A percentile compares a stretch with the other conserved stretches of the same genome.
Conservation (phyloP, 2,113 vertebrate species). For the rat (Rattus norvegicus) region GRCr8 NC_086039.1:62404501-62405000, state of each 20-base stretch:
- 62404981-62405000: neutral
- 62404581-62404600: too few species aligned
- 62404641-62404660: too few species aligned
- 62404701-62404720: too few species aligned
- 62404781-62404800: conserved; percentile 21
- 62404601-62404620: too few species aligned
- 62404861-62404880: neutral
- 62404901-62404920: neutral
- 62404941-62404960: neutral
- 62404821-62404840: conserved; percentile 15
- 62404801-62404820: conserved; percentile 32
- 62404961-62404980: neutral
- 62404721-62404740: too few species aligned
- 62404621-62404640: too few species aligned
- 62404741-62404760: conserved; percentile 14
- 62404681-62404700: too few species aligned
- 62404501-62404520: too few species aligned
- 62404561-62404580: too few species aligned
- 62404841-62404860: neutral
- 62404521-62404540: too few species aligned
- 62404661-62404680: too few species aligned
- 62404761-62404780: conserved; percentile 48
- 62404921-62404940: neutral
- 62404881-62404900: neutral
- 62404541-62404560: too few species aligned